Conservation (phyloP, 2,888 invertebrate genomes). For the Oligia latruncula region DNA sequence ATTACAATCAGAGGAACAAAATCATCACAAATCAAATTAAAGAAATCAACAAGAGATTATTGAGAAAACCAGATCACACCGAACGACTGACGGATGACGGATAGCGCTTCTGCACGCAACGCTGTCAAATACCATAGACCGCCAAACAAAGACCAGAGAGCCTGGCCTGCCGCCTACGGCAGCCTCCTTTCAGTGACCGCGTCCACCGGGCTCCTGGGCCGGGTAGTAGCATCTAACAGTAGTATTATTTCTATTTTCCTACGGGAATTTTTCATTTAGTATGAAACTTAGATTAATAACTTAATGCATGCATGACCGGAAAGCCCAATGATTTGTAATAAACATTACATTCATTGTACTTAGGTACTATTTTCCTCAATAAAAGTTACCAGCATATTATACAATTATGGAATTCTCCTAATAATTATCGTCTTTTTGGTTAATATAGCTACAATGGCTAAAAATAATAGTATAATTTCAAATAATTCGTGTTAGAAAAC, state of each 20-base stretch:
- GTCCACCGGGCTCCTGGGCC: no score
- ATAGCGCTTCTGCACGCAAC: no score
- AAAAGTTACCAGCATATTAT: neutral
- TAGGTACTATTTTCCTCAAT: slow-evolving; percentile 37
- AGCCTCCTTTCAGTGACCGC: no score
- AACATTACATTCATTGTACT: neutral
- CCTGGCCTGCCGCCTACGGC: no score
- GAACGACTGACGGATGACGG: no score
- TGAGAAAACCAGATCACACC: no score
- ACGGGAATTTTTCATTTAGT: neutral
- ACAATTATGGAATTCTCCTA: slow-evolving; percentile 10
- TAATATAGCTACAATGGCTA: neutral
- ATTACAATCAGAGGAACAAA: no score
- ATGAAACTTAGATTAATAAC: neutral
- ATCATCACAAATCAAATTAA: no score
- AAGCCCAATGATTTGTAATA: slow-evolving; percentile 32
- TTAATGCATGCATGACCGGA: slow-evolving; percentile 13
- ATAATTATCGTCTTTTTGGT: slow-evolving; percentile 3
- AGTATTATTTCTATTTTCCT: slow-evolving; percentile 6
- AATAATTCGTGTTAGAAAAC: neutral
- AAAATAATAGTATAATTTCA: neutral
- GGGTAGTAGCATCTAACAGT: no score
- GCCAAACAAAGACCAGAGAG: no score
- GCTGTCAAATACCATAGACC: no score
- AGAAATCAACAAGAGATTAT: no score